phyloP scores from a whole-genome alignment of 1,140 invertebrate genomes.

The Hycleus phaleratus region DNA sequence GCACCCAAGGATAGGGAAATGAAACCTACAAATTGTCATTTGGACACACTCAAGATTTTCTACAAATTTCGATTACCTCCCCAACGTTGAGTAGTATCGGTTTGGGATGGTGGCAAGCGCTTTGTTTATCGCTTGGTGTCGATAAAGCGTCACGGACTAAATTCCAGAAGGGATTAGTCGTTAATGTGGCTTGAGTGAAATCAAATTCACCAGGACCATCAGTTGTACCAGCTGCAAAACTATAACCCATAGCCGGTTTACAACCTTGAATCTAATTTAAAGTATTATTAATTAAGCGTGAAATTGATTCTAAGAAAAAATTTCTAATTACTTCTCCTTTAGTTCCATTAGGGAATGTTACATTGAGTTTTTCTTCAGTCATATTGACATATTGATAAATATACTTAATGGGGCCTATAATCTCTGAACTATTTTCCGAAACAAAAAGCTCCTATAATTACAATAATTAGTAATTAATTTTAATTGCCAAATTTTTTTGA shows the following conservation, averaged over 20 bases:
- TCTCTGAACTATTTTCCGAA: slow-evolving; percentile 42
- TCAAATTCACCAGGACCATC: slow-evolving; percentile 88
- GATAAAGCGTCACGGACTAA: slow-evolving; percentile 66
- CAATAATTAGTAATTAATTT: too few species aligned
- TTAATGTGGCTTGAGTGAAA: slow-evolving; percentile 73
- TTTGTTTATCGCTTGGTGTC: slow-evolving; percentile 56
- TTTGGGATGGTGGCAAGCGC: slow-evolving; percentile 69
- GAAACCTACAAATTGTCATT: slow-evolving; percentile 53
- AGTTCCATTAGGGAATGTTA: slow-evolving; percentile 48
- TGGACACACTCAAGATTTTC: too few species aligned
- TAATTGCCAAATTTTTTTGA: slow-evolving; percentile 21
- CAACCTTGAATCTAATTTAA: slow-evolving; percentile 58
- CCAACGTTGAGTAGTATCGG: slow-evolving; percentile 85
- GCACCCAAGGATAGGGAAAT: slow-evolving; percentile 84
- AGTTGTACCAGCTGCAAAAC: slow-evolving; percentile 89
- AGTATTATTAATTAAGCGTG: background rate
- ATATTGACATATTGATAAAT: slow-evolving; percentile 80
- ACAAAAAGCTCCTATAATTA: slow-evolving; percentile 44
- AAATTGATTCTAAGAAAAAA: background rate
- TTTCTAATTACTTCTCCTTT: slow-evolving; percentile 45
- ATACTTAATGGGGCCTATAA: slow-evolving; percentile 61
- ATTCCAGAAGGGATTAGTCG: slow-evolving; percentile 73
- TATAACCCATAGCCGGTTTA: slow-evolving; percentile 83
- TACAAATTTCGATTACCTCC: slow-evolving; percentile 47
- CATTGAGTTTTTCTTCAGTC: slow-evolving; percentile 55